Evolutionary conservation across 2,888 invertebrate genomes (phyloP).

Genomic region (Gibbula magus): DNA sequence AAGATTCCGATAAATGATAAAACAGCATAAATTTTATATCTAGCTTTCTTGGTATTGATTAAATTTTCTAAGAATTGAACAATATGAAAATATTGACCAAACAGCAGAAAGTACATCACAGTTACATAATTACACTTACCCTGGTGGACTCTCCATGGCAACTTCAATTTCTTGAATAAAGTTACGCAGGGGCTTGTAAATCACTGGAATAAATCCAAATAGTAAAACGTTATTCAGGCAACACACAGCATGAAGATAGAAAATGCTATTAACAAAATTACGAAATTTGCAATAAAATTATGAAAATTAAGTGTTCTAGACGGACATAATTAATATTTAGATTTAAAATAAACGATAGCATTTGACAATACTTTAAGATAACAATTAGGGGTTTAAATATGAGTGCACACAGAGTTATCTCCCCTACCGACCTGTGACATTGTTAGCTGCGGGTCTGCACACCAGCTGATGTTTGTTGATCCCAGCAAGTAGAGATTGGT

Average conservation of each 20-base stretch:
- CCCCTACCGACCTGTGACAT: slow-evolving; percentile 77
- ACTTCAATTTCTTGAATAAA: slow-evolving; percentile 90
- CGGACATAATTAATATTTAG: too few relatives aligned
- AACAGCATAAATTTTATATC: not conserved
- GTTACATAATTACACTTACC: slow-evolving; percentile 27
- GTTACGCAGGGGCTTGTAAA: slow-evolving; percentile 87
- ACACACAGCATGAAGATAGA: too few relatives aligned
- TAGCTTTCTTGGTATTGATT: not conserved
- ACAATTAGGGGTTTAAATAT: too few relatives aligned
- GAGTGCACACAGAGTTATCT: slow-evolving; percentile 57
- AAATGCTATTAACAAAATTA: too few relatives aligned
- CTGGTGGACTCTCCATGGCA: slow-evolving; percentile 76
- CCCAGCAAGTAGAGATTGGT: slow-evolving; percentile 38
- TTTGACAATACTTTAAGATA: too few relatives aligned
- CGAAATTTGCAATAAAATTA: too few relatives aligned
- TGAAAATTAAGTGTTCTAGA: too few relatives aligned
- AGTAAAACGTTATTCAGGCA: not conserved
- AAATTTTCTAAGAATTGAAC: not conserved
- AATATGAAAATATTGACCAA: not conserved
- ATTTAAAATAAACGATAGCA: too few relatives aligned
- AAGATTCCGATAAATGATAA: too few relatives aligned
- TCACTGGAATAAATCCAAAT: slow-evolving; percentile 80
- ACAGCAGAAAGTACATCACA: not conserved
- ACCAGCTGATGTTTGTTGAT: slow-evolving; percentile 81
- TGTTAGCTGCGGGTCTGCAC: slow-evolving; percentile 79